These are phyloP conservation scores for Lepilemur ruficaudatus DNA, from an alignment of 2,797 vertebrate species.

Conservation along the genomic window DNA sequence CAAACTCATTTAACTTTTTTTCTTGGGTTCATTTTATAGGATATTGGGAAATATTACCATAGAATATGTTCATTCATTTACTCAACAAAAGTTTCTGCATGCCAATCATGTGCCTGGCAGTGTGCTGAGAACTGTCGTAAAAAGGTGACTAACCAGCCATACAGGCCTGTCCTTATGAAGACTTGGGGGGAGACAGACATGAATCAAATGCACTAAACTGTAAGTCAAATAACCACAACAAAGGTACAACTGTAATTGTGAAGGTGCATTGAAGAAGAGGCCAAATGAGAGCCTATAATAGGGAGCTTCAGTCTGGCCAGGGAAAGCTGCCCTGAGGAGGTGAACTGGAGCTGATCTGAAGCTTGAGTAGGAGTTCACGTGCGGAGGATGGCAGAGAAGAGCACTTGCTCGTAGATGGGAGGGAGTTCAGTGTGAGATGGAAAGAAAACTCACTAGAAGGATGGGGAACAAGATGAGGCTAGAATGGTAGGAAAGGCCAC, in stretches of 20 bases:
- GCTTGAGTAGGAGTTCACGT: neutral
- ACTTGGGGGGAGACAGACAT: neutral
- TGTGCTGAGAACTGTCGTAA: neutral
- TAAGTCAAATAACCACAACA: neutral
- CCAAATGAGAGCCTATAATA: neutral
- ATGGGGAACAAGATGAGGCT: neutral
- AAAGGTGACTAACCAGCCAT: neutral
- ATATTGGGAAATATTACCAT: neutral
- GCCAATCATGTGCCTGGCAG: neutral
- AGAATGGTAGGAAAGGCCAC: neutral
- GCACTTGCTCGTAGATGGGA: neutral
- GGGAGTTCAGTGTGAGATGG: neutral
- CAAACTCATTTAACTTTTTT: constrained; percentile 5
- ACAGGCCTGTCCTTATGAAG: neutral
- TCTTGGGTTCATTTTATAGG: neutral
- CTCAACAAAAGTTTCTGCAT: neutral
- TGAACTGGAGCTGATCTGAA: neutral
- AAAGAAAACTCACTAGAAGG: neutral
- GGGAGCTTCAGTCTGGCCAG: neutral
- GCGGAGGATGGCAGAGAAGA: neutral
- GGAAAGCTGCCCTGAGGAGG: neutral
- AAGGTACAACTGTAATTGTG: neutral
- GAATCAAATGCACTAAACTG: neutral
- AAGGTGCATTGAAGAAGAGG: neutral
- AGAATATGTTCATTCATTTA: neutral